Evolutionary conservation across 2,113 vertebrate species (phyloP).

Genomic region (Nesoenas mayeri): DNA sequence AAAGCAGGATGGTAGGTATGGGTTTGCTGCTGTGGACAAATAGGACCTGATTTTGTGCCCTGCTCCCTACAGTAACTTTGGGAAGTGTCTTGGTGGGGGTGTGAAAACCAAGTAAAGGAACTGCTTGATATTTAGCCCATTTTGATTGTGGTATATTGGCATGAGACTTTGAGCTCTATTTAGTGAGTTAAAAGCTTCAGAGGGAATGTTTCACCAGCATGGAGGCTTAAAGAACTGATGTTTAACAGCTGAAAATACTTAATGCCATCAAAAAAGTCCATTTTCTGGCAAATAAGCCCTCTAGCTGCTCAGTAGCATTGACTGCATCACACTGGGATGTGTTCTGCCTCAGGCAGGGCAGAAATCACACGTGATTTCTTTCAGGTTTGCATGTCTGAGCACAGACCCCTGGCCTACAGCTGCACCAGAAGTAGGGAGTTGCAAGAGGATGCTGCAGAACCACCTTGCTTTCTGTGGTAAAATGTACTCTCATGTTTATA

Average conservation of each 20-base stretch:
- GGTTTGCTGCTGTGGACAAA: neutral
- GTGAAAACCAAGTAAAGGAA: neutral
- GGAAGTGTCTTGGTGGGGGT: neutral
- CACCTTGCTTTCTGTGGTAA: neutral
- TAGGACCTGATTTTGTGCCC: neutral
- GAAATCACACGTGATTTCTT: neutral
- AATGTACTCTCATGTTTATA: rapidly evolving
- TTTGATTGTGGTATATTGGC: neutral
- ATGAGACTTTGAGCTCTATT: neutral
- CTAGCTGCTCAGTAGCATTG: neutral
- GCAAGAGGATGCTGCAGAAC: neutral
- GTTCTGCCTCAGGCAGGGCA: neutral
- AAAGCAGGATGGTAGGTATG: neutral
- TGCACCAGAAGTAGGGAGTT: rapidly evolving
- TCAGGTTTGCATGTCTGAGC: neutral
- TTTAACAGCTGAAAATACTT: neutral
- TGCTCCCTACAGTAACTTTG: neutral
- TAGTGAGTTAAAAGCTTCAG: neutral
- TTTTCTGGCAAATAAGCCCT: neutral
- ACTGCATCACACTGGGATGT: rapidly evolving
- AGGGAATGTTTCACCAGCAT: neutral
- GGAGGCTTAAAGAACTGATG: neutral
- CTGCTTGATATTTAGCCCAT: neutral
- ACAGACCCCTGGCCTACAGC: neutral
- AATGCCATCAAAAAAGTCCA: neutral